Base-by-base conservation (phyloP, 37 sponge, comb jelly and placozoan species). In the Diacarnus erythraeanus region DNA sequence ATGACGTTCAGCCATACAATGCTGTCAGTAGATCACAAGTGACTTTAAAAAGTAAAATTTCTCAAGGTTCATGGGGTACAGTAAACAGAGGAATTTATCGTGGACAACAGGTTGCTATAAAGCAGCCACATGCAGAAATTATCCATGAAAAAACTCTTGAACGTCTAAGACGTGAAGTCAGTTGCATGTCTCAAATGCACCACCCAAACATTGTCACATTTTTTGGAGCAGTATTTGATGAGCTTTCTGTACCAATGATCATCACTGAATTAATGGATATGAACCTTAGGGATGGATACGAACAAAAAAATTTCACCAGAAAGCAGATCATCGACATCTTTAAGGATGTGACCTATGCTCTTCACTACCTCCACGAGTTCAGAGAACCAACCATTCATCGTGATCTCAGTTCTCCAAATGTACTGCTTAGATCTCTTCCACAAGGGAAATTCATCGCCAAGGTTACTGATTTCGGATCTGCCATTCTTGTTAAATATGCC, bases 371-470 rank as follows among this genome's bases (percentile, higher is more conserved):
- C 10, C 93, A 92, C 59, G 57, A 74, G 1, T 81, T 29, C 29
- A 75, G 76, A 2, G 85, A 87, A 38, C 82, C 88, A 37, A 87
- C 87, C 68, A 87, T 92, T 38, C 93, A 92, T 68, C 80, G 88
- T 37, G 88, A 92, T 44, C 81, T 92, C 75, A 91, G 92, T 69
- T 78, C 84, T 44, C 79, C 87, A 57, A 91, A 91, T 76, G 87
- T 91, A 29, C 77, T 91, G 18, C 71, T 91, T 29, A 60, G 80
- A 40, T 20, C 59, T 4, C 69, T 57, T 21, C 64, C 42, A 56
- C 1, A 38, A 23, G 83, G 76, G 2, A 59, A 2, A 0, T 86
- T 81, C 82, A 67, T 38, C 34, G 92, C 92, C 21, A 91, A 91
- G 63, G 77, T 91, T 22, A 77, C 83, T 42, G 92, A 91, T 70